Conservation (phyloP, 1,140 invertebrate species). For the Wasmannia auropunctata region DNA sequence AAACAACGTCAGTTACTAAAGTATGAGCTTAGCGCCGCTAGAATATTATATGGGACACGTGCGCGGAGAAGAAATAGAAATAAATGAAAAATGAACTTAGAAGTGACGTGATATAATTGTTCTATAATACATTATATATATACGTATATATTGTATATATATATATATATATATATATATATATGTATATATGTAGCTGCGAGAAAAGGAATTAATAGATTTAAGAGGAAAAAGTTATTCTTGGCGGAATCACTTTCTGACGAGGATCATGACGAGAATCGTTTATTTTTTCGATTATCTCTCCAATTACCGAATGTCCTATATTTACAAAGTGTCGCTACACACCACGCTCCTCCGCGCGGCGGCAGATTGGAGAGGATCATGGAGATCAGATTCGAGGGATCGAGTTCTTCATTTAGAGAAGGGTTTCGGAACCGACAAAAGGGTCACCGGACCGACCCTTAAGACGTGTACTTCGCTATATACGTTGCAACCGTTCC, state of each 20-base stretch:
- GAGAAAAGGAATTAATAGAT: not conserved
- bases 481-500: not conserved
- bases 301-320: slow-evolving; percentile 10
- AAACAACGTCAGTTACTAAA: slow-evolving; percentile 32
- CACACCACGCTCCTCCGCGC: not conserved
- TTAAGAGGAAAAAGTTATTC: not conserved
- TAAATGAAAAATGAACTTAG: not conserved
- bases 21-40: not conserved
- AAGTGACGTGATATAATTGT: not conserved
- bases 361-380: slow-evolving; percentile 9
- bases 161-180: too few relatives aligned
- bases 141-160: too few relatives aligned
- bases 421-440: slow-evolving; percentile 27
- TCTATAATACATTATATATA: not conserved
- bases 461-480: slow-evolving; percentile 42
- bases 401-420: slow-evolving; percentile 43
- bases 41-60: not conserved
- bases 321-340: slow-evolving; percentile 6
- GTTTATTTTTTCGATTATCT: slow-evolving; percentile 23
- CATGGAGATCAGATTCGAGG: slow-evolving; percentile 46
- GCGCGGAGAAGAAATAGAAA: not conserved
- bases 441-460: slow-evolving; percentile 37
- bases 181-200: too few relatives aligned
- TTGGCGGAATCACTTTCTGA: not conserved
- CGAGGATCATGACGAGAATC: not conserved